Evolutionary conservation across 1,140 invertebrate species (phyloP).

Genomic region (Belonocnema kinseyi): DNA sequence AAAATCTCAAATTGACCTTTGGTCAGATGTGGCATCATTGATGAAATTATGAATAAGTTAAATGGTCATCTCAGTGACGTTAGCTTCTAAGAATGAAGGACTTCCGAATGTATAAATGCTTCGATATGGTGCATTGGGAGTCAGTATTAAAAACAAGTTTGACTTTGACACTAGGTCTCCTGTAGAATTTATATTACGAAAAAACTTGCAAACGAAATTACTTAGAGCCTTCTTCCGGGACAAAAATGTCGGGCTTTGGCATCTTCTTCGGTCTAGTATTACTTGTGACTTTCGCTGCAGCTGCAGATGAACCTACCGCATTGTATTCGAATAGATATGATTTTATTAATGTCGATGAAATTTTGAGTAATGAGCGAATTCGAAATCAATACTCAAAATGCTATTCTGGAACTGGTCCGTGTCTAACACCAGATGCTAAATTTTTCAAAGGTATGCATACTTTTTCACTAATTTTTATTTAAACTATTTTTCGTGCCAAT

Average conservation of each 20-base stretch:
- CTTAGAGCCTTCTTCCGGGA: not conserved
- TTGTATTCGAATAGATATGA: constrained; percentile 68
- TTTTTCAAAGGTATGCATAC: constrained; percentile 56
- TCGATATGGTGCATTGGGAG: not conserved
- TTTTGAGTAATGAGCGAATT: constrained; percentile 46
- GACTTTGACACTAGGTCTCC: not conserved
- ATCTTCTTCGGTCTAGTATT: not conserved
- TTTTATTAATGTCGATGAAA: constrained; percentile 53
- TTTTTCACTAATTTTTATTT: not conserved
- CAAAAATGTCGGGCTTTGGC: not conserved
- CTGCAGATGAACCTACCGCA: constrained; percentile 39
- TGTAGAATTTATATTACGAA: not conserved
- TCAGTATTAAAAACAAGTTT: not conserved
- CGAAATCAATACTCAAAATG: constrained; percentile 63
- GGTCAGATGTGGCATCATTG: not conserved
- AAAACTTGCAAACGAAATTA: not conserved
- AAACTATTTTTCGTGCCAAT: too few species aligned
- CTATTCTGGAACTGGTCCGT: constrained; percentile 61
- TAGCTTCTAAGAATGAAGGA: not conserved
- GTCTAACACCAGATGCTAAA: constrained; percentile 57
- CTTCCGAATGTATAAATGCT: constrained; percentile 12
- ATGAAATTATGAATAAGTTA: not conserved
- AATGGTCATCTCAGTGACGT: not conserved
- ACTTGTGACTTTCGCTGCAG: not conserved
- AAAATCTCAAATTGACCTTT: constrained; percentile 3